Percentiles rank a stretch among this genome's conserved stretches.
Conservation (phyloP, 2,888 invertebrate species). For the Xanthorhoe spadicearia region DNA sequence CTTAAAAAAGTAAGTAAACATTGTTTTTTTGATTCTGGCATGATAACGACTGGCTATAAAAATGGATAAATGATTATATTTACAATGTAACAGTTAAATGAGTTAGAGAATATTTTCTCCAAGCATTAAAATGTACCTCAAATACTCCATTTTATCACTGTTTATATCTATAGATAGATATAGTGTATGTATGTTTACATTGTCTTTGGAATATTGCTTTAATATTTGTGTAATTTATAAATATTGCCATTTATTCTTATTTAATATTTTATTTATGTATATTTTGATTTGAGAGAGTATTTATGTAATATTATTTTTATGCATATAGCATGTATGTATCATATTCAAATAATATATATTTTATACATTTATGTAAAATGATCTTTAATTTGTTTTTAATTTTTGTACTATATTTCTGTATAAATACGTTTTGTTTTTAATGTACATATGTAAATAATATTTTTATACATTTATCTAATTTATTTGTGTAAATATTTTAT, state of each 20-base stretch:
- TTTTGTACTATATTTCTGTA: conserved; percentile 25
- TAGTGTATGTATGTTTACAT: conserved; percentile 53
- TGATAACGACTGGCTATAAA: conserved; percentile 43
- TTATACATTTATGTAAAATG: background rate
- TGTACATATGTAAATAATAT: conserved; percentile 61
- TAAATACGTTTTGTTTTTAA: conserved; percentile 20
- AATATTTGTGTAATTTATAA: conserved; percentile 51
- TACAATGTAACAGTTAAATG: conserved; percentile 42
- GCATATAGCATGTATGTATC: background rate
- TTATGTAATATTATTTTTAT: conserved; percentile 5
- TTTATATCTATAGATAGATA: conserved; percentile 39
- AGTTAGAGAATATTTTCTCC: conserved; percentile 46
- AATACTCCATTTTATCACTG: conserved; percentile 54
- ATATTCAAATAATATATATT: background rate
- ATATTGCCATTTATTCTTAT: conserved; percentile 28
- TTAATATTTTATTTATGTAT: conserved; percentile 24
- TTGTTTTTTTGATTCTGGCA: conserved; percentile 37
- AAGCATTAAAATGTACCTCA: conserved; percentile 65
- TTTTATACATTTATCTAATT: conserved; percentile 66
- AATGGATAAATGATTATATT: conserved; percentile 44
- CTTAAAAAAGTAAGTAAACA: background rate
- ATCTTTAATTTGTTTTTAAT: conserved; percentile 16
- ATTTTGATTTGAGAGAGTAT: conserved; percentile 6
- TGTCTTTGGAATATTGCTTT: conserved; percentile 80
- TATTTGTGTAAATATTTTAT: conserved; percentile 48